Conservation (phyloP, 2,113 vertebrate genomes). For the Melospiza georgiana region DNA sequence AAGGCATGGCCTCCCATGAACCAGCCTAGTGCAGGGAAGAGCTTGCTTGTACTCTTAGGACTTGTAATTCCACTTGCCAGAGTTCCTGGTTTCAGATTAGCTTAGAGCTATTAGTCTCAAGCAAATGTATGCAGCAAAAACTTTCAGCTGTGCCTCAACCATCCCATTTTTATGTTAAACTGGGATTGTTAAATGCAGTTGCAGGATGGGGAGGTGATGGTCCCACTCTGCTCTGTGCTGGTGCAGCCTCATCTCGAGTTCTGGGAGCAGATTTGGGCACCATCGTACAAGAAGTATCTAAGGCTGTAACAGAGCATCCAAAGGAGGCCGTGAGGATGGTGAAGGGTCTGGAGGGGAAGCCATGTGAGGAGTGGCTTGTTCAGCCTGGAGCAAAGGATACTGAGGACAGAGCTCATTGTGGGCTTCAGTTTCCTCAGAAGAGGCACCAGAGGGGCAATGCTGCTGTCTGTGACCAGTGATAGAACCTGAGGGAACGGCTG, state of each 20-base stretch:
- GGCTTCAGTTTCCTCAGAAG: neutral
- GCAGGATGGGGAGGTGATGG: neutral
- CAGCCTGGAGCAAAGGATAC: neutral
- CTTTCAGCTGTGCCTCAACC: neutral
- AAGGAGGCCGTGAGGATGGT: neutral
- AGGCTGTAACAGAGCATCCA: neutral
- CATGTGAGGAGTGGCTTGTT: neutral
- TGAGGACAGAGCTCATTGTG: neutral
- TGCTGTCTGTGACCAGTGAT: neutral
- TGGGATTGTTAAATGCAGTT: neutral
- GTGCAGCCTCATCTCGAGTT: neutral
- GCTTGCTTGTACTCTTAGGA: neutral
- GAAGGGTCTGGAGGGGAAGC: neutral
- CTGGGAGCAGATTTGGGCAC: neutral
- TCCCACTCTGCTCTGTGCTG: rapidly evolving
- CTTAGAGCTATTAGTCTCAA: neutral
- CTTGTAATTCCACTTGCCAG: neutral
- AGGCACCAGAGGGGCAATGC: neutral
- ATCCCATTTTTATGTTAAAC: neutral
- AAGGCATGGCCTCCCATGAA: rapidly evolving
- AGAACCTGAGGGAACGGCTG: rapidly evolving
- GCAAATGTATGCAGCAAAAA: neutral
- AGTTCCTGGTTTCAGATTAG: neutral
- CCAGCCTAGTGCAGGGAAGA: neutral
- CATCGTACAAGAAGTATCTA: neutral